These are phyloP conservation scores for Moxostoma hubbsi DNA, from an alignment of 2,797 vertebrate genomes.

Conservation along the genomic window DNA sequence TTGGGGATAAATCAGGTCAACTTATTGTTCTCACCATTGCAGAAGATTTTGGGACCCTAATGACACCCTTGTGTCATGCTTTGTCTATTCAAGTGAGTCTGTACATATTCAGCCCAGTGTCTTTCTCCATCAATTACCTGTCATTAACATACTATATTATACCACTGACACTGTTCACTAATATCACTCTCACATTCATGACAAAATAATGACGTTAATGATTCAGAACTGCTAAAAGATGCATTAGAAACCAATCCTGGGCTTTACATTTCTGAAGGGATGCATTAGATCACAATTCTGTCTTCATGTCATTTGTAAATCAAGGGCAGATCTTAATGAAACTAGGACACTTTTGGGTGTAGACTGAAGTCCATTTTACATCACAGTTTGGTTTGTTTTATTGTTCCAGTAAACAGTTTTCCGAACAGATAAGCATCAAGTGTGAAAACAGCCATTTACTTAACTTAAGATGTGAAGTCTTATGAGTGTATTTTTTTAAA, in stretches of 20 bases:
- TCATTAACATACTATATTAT: background rate
- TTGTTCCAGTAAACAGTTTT: too few relatives aligned
- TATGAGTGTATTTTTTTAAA: background rate
- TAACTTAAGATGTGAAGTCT: too few relatives aligned
- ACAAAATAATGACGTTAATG: slow-evolving; percentile 9
- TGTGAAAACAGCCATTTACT: too few relatives aligned
- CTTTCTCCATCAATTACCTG: background rate
- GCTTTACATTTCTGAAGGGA: background rate
- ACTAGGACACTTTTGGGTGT: background rate
- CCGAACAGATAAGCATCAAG: background rate
- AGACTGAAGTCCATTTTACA: too few relatives aligned
- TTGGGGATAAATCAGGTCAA: too few relatives aligned
- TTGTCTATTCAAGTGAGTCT: background rate
- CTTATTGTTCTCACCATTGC: too few relatives aligned
- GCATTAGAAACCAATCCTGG: background rate
- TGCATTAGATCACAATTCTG: background rate
- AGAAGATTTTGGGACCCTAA: too few relatives aligned
- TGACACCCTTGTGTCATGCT: background rate
- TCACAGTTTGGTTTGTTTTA: too few relatives aligned
- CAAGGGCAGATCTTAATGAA: background rate
- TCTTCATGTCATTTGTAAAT: background rate
- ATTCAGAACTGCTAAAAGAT: slow-evolving; percentile 3
- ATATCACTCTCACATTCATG: slow-evolving; percentile 1
- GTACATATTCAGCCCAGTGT: background rate
- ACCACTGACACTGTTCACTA: slow-evolving; percentile 29